A percentile compares a stretch with the other conserved stretches of the same genome.
Conservation (phyloP, 1,140 invertebrate genomes). For the Olivierus martensii region DNA sequence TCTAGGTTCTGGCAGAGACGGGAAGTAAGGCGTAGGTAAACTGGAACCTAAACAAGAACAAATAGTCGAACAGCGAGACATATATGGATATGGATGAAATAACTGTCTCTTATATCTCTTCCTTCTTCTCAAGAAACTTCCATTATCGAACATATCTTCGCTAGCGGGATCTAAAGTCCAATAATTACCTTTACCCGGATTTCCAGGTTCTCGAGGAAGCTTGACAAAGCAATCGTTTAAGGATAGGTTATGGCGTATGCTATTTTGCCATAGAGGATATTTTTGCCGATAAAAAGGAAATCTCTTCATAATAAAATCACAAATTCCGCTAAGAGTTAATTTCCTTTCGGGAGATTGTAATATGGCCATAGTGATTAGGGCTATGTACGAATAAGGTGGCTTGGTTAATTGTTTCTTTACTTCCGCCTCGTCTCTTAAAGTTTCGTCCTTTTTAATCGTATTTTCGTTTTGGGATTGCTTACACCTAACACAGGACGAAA, state of each 20-base stretch:
- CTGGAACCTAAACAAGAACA: too few relatives aligned
- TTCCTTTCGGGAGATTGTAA: constrained; percentile 35
- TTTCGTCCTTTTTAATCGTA: too few relatives aligned
- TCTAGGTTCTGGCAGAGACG: too few relatives aligned
- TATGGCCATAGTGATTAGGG: constrained; percentile 47
- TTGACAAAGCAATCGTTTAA: constrained; percentile 99
- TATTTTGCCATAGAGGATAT: constrained; percentile 92
- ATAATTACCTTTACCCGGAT: constrained; percentile 96
- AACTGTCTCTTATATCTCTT: constrained; percentile 85
- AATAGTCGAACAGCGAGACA: not conserved
- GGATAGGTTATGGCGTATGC: constrained; percentile 89
- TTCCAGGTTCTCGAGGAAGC: constrained; percentile 90
- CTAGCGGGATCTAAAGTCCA: constrained; percentile 94
- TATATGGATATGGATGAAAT: constrained; percentile 24
- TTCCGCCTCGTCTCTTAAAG: too few relatives aligned
- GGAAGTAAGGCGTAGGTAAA: too few relatives aligned
- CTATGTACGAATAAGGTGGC: constrained; percentile 45
- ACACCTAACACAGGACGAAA: too few relatives aligned
- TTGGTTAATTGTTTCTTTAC: constrained; percentile 23
- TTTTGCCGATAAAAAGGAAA: constrained; percentile 92
- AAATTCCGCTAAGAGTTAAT: constrained; percentile 38
- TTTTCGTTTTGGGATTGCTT: too few relatives aligned
- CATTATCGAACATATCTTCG: constrained; percentile 99
- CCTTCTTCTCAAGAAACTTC: constrained; percentile 79
- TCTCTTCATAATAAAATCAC: constrained; percentile 78